Percentiles rank a stretch among this genome's conserved stretches.
Evolutionary conservation across 2,113 vertebrate species (phyloP).

Genomic region (Fregetta grallaria): DNA sequence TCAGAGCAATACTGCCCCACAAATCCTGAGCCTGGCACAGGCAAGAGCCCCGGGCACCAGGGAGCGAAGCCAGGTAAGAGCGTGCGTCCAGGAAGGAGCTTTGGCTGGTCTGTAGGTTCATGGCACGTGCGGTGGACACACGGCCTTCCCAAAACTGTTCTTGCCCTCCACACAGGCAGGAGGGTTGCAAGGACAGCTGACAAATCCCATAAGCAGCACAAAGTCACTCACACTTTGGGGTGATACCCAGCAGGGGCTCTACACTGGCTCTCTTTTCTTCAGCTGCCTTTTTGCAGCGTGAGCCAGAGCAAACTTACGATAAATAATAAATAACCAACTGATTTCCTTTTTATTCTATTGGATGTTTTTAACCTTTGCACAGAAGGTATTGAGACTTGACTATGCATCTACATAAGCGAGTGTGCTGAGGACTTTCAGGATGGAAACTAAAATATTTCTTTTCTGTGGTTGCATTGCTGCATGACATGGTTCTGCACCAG

Average conservation of each 20-base stretch:
- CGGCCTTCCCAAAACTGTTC: neutral
- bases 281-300: neutral
- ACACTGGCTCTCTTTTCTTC: neutral
- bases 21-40: neutral
- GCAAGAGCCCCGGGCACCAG: neutral
- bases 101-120: neutral
- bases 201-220: neutral
- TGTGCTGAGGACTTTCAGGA: neutral
- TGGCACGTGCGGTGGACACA: rapidly evolving
- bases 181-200: neutral
- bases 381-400: neutral
- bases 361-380: neutral
- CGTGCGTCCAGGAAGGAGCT: neutral
- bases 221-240: neutral
- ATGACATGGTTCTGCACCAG: neutral
- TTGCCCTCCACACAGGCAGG: neutral
- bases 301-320: neutral
- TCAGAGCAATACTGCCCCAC: neutral
- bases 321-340: neutral
- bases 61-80: neutral
- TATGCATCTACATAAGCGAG: neutral
- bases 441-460: neutral
- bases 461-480: neutral
- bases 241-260: rapidly evolving
- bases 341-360: neutral